These are phyloP conservation scores for Notothenia rossii DNA, from an alignment of 2,113 vertebrate genomes.

Conservation along the genomic window DNA sequence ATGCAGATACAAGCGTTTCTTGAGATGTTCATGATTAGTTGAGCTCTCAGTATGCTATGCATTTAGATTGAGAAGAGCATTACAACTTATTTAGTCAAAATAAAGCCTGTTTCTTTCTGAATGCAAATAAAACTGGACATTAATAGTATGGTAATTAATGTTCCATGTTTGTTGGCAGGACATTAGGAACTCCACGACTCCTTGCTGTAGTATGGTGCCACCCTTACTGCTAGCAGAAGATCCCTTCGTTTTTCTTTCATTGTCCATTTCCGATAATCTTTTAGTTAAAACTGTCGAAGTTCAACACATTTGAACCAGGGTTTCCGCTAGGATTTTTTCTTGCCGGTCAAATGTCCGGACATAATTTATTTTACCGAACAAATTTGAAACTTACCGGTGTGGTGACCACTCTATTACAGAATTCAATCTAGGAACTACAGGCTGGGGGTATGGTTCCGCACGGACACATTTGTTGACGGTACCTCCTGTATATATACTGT, in stretches of 20 bases:
- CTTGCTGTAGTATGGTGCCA: not conserved
- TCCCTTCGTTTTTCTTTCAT: not conserved
- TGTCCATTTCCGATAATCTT: not conserved
- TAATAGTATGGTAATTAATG: not conserved
- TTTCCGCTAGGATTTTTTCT: no score
- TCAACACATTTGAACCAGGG: not conserved
- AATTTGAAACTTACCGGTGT: no score
- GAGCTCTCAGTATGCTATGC: not conserved
- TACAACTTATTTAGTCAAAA: not conserved
- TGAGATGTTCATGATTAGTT: not conserved
- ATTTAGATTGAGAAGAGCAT: not conserved
- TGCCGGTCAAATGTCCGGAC: no score
- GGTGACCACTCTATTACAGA: no score
- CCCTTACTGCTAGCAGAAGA: not conserved
- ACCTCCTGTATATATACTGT: no score
- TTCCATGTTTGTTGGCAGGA: not conserved
- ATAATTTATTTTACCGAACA: no score
- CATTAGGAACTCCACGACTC: not conserved
- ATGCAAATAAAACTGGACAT: not conserved
- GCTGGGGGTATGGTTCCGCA: no score
- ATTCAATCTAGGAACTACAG: no score
- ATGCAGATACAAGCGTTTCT: not conserved
- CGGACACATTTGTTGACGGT: no score
- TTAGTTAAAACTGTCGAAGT: not conserved
- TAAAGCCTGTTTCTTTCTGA: not conserved